These are phyloP conservation scores for Lynx canadensis DNA, from an alignment of 2,113 vertebrate genomes.

Conservation along the genomic window DNA sequence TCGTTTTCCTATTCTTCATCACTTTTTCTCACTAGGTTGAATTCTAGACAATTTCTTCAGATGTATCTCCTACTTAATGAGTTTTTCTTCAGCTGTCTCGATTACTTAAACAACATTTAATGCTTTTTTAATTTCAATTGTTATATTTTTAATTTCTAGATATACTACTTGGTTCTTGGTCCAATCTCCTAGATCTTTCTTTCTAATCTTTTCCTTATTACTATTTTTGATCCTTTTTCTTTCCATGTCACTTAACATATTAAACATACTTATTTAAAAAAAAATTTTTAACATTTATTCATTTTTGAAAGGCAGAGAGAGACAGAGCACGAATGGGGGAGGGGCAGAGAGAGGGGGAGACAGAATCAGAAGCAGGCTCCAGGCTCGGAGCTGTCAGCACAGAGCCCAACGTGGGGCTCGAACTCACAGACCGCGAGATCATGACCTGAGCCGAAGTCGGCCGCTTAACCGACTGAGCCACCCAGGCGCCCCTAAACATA, in stretches of 20 bases:
- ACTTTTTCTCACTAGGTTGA: not conserved
- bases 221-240: not conserved
- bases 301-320: too few relatives aligned
- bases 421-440: too few relatives aligned
- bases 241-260: not conserved
- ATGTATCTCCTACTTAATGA: not conserved
- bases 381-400: too few relatives aligned
- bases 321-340: too few relatives aligned
- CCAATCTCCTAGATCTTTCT: not conserved
- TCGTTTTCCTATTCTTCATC: not conserved
- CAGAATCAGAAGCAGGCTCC: too few relatives aligned
- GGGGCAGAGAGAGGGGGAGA: too few relatives aligned
- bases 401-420: too few relatives aligned
- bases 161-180: not conserved
- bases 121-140: not conserved
- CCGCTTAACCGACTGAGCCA: too few relatives aligned
- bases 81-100: slow-evolving; percentile 11
- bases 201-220: not conserved
- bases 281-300: too few relatives aligned
- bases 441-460: too few relatives aligned
- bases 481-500: not conserved
- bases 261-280: not conserved
- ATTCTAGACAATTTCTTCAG: not conserved
- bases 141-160: slow-evolving; percentile 4
- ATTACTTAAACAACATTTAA: not conserved